Percentiles rank a stretch among this genome's conserved stretches.
phyloP scores from a whole-genome alignment of 2,113 vertebrate genomes.

The Pollimyrus isidori region DNA sequence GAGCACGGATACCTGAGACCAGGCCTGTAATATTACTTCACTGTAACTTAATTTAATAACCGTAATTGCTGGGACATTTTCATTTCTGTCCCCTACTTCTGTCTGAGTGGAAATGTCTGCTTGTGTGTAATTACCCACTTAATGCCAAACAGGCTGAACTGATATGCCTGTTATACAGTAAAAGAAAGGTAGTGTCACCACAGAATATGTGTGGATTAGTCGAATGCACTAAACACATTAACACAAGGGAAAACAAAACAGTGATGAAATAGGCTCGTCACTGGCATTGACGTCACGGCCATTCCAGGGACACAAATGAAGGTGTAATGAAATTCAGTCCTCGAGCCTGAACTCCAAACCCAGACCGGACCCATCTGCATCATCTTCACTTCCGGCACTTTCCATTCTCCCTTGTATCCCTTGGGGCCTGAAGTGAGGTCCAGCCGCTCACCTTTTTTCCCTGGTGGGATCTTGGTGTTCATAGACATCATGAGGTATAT shows the following conservation, averaged over 20 bases:
- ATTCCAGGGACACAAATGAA: background rate
- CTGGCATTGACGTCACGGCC: background rate
- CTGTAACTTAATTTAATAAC: conserved; percentile 1
- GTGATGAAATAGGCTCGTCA: background rate
- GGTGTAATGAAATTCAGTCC: background rate
- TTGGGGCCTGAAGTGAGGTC: background rate
- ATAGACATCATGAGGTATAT: conserved; percentile 93
- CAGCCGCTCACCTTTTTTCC: conserved; percentile 73
- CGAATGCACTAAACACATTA: background rate
- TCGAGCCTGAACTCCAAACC: background rate
- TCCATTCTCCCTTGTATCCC: too few species aligned
- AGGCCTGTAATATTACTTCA: background rate
- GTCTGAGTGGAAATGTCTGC: background rate
- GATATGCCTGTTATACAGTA: background rate
- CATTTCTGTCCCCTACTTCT: background rate
- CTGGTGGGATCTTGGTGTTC: conserved; percentile 81
- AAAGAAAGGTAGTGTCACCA: background rate
- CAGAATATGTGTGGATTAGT: background rate
- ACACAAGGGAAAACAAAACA: background rate
- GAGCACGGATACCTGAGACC: background rate
- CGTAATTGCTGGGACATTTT: conserved; percentile 3
- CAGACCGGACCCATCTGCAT: background rate
- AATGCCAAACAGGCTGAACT: background rate
- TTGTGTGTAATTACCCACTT: background rate
- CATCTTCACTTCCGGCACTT: background rate